Percentiles rank a stretch among this genome's conserved stretches.
phyloP scores from a whole-genome alignment of 2,888 invertebrate species.

The Uloborus plumipes region DNA sequence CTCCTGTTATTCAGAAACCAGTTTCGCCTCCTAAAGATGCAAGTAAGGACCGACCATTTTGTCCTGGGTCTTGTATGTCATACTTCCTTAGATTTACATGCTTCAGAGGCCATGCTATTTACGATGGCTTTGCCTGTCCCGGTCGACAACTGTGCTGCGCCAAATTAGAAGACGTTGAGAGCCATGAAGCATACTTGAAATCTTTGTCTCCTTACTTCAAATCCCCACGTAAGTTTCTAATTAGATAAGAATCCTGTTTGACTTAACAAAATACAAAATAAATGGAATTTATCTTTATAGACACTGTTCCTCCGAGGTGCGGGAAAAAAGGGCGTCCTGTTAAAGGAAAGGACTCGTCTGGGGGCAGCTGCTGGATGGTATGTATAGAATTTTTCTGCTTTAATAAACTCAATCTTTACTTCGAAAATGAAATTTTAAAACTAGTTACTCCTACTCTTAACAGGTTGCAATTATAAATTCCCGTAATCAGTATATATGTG shows the following conservation, averaged over 20 bases:
- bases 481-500: conserved; percentile 92
- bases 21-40: conserved; percentile 1
- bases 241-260: too few species aligned
- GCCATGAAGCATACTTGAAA: conserved; percentile 54
- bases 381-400: background rate
- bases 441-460: background rate
- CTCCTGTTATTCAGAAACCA: background rate
- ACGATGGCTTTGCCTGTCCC: conserved; percentile 81
- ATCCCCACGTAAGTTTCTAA: conserved; percentile 21
- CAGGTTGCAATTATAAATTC: conserved; percentile 89
- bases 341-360: conserved; percentile 91
- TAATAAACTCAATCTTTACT: background rate
- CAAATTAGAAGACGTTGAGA: conserved; percentile 79
- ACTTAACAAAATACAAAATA: too few species aligned
- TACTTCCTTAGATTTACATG: conserved; percentile 91
- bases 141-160: conserved; percentile 92
- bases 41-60: conserved; percentile 76
- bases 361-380: conserved; percentile 93
- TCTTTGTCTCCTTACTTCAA: conserved; percentile 51
- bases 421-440: background rate
- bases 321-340: conserved; percentile 84
- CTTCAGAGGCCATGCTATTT: conserved; percentile 78
- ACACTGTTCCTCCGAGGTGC: conserved; percentile 81
- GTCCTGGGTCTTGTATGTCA: conserved; percentile 91
- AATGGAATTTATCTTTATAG: background rate